Evolutionary conservation across 2,888 invertebrate species (phyloP), one percentile per base, ranked within the genome.

Genomic region (Plusia festucae): DNA sequence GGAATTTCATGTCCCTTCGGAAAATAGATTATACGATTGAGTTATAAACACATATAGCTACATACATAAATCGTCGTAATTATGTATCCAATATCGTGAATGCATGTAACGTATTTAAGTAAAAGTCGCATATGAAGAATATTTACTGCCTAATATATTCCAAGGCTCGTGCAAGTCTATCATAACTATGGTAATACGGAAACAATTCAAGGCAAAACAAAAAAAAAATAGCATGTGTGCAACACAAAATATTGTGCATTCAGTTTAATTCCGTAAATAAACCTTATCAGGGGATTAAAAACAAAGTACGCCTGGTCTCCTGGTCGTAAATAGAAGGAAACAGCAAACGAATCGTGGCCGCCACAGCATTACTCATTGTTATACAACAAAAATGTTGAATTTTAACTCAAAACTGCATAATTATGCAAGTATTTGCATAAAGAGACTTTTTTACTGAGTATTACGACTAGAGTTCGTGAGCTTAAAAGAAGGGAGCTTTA

Each of bases 371-470:
- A 49, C 16, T 49, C 46, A 49, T 20, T 11, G 46, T 20, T 49
- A 16, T 49, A 18, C 16, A 49, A 49, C 46, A 63, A 78, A 75
- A 78, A 49, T 65, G 59, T 64, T 60, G 52, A 57, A 64, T 69
- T 65, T 57, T 78, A 73, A 78, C 78, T 79, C 74, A 77, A 76
- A 74, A 73, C 70, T 70, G 76, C 82, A 81, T 82, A 85, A 85
- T 82, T 83, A 84, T 84, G 85, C 76, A 83, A 76, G 81, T 77
- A 75, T 81, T 78, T 79, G 73, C 76, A 75, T 81, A 75, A 62
- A 73, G 82, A 78, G 81, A 70, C 77, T 78, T 83, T 77, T 68
- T 71, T 67, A 68, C 60, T 54, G 46, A 49, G 11, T 49, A 53
- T 34, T 32, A 49, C 65, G 64, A 72, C 79, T 64, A 68, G 59